Percentiles rank a stretch among this genome's conserved stretches.
Conservation (phyloP, 2,888 invertebrate genomes). For the Leptopilina drosophilae region DNA sequence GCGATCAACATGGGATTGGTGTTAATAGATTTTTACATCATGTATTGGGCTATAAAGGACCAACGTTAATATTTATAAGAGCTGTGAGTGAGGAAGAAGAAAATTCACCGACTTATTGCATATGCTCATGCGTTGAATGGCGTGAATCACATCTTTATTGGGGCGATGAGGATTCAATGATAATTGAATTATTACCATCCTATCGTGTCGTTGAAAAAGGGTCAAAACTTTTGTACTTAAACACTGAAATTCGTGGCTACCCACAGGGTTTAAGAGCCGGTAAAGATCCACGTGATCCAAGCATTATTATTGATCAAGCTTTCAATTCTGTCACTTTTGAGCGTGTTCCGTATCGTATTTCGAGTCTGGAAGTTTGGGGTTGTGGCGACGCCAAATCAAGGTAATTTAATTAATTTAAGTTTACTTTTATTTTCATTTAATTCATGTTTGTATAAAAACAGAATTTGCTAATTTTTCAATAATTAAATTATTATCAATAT, state of each 20-base stretch:
- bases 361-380: conserved; percentile 86
- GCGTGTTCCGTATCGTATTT: conserved; percentile 77
- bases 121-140: conserved; percentile 90
- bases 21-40: conserved; percentile 93
- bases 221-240: conserved; percentile 89
- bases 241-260: conserved; percentile 89
- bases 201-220: conserved; percentile 81
- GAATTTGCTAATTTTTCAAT: too few relatives aligned
- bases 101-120: conserved; percentile 83
- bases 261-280: conserved; percentile 91
- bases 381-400: conserved; percentile 85
- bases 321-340: conserved; percentile 71
- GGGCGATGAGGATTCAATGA: conserved; percentile 88
- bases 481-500: too few relatives aligned
- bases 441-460: background rate
- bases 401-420: conserved; percentile 68
- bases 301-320: conserved; percentile 83
- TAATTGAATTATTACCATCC: conserved; percentile 87
- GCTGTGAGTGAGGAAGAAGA: conserved; percentile 78
- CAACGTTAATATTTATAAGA: conserved; percentile 79
- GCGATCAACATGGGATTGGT: conserved; percentile 91
- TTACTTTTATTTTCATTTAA: background rate
- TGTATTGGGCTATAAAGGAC: conserved; percentile 86
- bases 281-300: conserved; percentile 86
- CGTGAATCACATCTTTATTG: conserved; percentile 90